A percentile compares a stretch with the other conserved stretches of the same genome.
These are phyloP conservation scores for Eristalis arbustorum DNA, from an alignment of 2,888 invertebrate species.

Conservation along the genomic window DNA sequence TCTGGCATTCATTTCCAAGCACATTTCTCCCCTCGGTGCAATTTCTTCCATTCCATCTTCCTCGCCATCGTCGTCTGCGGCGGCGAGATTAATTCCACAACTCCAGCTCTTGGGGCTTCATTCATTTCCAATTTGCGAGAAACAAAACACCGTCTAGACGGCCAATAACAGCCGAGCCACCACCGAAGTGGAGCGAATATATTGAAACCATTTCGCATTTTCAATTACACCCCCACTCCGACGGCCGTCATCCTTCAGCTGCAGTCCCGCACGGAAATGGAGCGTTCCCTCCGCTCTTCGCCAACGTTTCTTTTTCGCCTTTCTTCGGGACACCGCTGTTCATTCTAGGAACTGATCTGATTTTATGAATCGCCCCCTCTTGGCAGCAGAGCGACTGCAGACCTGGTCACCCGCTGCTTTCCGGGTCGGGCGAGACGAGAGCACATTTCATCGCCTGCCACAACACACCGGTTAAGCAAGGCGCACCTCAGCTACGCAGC, in stretches of 20 bases:
- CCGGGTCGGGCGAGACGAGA: neutral
- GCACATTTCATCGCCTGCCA: constrained; percentile 19
- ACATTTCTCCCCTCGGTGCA: neutral
- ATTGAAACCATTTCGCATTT: constrained; percentile 19
- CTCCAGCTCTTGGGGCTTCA: neutral
- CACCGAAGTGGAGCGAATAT: neutral
- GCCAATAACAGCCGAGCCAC: neutral
- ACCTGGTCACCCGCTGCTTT: constrained; percentile 7
- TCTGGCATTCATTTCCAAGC: neutral
- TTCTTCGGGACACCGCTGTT: neutral
- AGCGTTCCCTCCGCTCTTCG: neutral
- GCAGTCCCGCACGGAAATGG: neutral
- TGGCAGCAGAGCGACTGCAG: constrained; percentile 1
- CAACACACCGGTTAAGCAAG: constrained; percentile 24
- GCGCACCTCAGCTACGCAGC: constrained; percentile 14
- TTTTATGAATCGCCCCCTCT: constrained; percentile 51
- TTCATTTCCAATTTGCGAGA: neutral
- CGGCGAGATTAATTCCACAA: neutral
- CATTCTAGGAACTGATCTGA: constrained; percentile 31
- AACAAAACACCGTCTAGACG: constrained; percentile 19
- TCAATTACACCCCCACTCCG: constrained; percentile 5
- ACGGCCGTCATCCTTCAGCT: neutral
- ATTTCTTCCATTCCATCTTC: neutral
- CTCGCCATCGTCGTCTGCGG: neutral
- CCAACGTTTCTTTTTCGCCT: constrained; percentile 1